phyloP scores from a whole-genome alignment of 2,113 vertebrate genomes.

The Ictalurus punctatus region DNA sequence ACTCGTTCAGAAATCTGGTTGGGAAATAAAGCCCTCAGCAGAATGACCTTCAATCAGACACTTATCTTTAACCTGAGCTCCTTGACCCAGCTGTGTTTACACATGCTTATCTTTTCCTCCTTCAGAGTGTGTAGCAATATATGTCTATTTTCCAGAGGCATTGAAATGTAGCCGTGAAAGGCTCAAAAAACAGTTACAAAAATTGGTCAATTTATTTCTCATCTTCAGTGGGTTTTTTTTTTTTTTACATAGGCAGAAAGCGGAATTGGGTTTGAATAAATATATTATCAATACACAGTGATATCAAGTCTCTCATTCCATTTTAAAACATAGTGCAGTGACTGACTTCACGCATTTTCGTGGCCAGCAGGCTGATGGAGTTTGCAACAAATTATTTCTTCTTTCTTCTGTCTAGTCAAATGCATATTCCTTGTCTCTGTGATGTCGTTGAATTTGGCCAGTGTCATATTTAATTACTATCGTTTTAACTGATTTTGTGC shows the following conservation, averaged over 20 bases:
- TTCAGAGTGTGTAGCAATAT: not conserved
- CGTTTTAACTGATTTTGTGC: not conserved
- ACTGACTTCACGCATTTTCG: not conserved
- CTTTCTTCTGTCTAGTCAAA: not conserved
- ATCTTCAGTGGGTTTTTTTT: not conserved
- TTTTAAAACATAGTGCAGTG: not conserved
- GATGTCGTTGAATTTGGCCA: too few species aligned
- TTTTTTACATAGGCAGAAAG: not conserved
- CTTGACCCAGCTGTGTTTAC: not conserved
- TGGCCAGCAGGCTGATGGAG: too few species aligned
- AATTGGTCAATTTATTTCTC: not conserved
- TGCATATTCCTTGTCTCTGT: not conserved
- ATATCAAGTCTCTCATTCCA: not conserved
- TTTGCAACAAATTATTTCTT: not conserved
- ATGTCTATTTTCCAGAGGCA: not conserved
- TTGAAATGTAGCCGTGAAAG: not conserved
- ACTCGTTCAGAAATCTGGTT: not conserved
- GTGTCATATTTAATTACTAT: not conserved
- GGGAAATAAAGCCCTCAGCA: not conserved
- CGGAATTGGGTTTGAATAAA: not conserved
- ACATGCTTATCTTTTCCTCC: not conserved
- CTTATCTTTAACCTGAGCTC: not conserved
- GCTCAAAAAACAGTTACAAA: not conserved
- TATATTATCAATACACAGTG: not conserved
- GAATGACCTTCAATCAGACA: conserved; percentile 11